phyloP scores from a whole-genome alignment of 2,113 vertebrate species.

The Notarius quadriscutis region DNA sequence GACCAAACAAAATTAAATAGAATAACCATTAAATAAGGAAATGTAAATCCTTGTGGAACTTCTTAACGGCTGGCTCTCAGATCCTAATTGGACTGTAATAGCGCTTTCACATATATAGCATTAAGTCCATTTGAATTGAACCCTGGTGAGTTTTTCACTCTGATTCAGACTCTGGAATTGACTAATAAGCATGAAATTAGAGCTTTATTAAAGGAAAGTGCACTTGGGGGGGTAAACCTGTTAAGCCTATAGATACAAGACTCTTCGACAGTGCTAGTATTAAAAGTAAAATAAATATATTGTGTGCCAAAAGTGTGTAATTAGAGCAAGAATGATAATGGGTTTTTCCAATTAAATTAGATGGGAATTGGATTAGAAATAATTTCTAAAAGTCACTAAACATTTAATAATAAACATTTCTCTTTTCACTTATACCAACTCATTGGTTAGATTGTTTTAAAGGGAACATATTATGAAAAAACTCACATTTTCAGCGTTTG shows the following conservation, averaged over 20 bases:
- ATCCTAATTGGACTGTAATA: neutral
- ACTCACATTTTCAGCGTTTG: too few relatives aligned
- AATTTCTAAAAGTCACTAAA: neutral
- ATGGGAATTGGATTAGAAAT: neutral
- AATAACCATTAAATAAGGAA: neutral
- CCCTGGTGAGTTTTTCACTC: neutral
- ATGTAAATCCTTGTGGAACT: neutral
- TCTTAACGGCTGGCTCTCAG: neutral
- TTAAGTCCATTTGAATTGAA: neutral
- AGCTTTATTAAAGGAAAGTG: neutral
- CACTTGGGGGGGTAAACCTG: neutral
- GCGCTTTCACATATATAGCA: neutral
- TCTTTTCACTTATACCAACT: neutral
- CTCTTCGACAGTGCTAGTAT: neutral
- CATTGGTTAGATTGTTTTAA: neutral
- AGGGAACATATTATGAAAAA: too few relatives aligned
- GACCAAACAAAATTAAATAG: neutral
- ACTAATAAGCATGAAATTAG: neutral
- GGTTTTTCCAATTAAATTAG: neutral
- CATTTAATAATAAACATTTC: conserved; percentile 1
- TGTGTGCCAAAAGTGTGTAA: neutral
- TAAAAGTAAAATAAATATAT: neutral
- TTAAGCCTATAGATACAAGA: neutral
- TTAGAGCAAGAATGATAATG: neutral
- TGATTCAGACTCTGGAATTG: neutral